These are phyloP conservation scores for Anseranas semipalmata DNA, from an alignment of 2,113 vertebrate species.

Conservation along the genomic window DNA sequence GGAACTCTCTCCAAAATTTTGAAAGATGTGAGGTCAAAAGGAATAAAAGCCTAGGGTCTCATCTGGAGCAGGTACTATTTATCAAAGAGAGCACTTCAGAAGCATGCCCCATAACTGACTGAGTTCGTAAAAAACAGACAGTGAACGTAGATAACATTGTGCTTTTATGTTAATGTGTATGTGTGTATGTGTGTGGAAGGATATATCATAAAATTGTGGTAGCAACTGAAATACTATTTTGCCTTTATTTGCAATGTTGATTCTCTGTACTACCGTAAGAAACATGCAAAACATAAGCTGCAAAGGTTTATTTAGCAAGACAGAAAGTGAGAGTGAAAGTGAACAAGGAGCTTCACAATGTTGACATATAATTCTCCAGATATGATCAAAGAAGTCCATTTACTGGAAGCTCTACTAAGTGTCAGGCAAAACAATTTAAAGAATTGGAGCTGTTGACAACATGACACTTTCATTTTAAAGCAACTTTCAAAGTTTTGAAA, in stretches of 20 bases:
- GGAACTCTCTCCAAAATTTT: fast-evolving
- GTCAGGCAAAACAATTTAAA: slow-evolving; percentile 50
- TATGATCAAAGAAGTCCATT: slow-evolving; percentile 38
- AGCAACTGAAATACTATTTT: neutral
- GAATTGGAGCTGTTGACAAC: neutral
- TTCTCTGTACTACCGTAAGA: neutral
- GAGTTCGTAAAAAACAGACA: no score
- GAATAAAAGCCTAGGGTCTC: neutral
- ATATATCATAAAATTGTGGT: neutral
- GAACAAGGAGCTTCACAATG: neutral
- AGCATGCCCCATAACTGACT: fast-evolving
- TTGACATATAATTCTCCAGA: slow-evolving; percentile 29
- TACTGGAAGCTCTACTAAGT: slow-evolving; percentile 27
- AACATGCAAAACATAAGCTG: neutral
- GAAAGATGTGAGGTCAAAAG: neutral
- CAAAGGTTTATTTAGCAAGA: neutral
- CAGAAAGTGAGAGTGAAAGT: neutral
- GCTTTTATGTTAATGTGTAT: neutral
- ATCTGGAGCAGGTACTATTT: neutral
- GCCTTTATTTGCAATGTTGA: neutral
- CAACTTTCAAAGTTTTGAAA: slow-evolving; percentile 8
- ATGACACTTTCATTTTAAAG: slow-evolving; percentile 35
- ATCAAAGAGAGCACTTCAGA: neutral
- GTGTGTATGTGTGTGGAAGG: fast-evolving
- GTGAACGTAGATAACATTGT: fast-evolving